Conservation (phyloP, 2,888 invertebrate species). For the Hirtodrosophila trivittata region DNA sequence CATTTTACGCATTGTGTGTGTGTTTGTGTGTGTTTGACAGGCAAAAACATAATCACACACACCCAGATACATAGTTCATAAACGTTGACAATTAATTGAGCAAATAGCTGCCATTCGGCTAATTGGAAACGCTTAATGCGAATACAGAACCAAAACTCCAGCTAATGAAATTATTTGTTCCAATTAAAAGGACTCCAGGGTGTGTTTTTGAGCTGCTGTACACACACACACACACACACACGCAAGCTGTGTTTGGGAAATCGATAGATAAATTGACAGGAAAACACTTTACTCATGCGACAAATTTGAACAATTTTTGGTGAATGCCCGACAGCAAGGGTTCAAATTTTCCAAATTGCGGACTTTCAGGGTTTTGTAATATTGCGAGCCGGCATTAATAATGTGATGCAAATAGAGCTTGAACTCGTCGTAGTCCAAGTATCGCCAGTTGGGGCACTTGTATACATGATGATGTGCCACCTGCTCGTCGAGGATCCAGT, state of each 20-base stretch:
- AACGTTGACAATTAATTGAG: slow-evolving; percentile 76
- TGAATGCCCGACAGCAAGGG: slow-evolving; percentile 40
- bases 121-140: slow-evolving; percentile 74
- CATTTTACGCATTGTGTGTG: slow-evolving; percentile 20
- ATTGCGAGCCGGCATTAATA: neutral
- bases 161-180: slow-evolving; percentile 74
- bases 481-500: slow-evolving; percentile 36
- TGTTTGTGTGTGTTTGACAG: slow-evolving; percentile 31
- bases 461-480: slow-evolving; percentile 44
- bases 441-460: slow-evolving; percentile 36
- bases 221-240: slow-evolving; percentile 6
- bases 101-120: slow-evolving; percentile 71
- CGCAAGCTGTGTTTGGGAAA: no score
- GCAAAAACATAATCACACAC: slow-evolving; percentile 33
- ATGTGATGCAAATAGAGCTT: slow-evolving; percentile 48
- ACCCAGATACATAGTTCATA: slow-evolving; percentile 60
- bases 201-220: slow-evolving; percentile 39
- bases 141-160: slow-evolving; percentile 51
- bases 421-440: slow-evolving; percentile 54
- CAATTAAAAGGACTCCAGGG: slow-evolving; percentile 68
- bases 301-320: no score
- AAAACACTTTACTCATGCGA: no score
- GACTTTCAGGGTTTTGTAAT: slow-evolving; percentile 10
- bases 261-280: no score
- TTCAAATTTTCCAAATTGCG: neutral